Base-by-base conservation (phyloP, 2,113 vertebrate species). In the Centrocercus urophasianus region DNA sequence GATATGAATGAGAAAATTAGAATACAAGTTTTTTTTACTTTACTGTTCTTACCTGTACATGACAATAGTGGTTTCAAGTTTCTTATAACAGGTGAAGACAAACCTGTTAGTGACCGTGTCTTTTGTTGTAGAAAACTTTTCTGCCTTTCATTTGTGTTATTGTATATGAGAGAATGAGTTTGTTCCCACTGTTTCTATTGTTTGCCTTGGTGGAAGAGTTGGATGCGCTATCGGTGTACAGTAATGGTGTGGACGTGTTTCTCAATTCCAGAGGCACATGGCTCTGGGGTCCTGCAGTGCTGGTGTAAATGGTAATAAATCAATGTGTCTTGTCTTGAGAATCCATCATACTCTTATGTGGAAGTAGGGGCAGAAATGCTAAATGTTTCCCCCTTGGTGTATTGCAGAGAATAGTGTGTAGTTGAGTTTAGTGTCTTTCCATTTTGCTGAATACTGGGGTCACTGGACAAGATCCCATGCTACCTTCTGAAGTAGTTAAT, bases 1-100 rank as follows among this genome's bases (percentile, higher is more conserved):
- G 54, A 82, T 67, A 86, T 17, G 85, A 93, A 90, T 80, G 50
- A 92, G 78, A 92, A 75, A 83, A 43, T 72, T 88, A 45, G 80
- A 95, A 42, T 81, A 48, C 1, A 21, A 66, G 77, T 22, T 80
- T 77, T 93, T 76, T 73, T 76, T 60, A 14, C 38, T 84, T 83
- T 36, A 28, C 54, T 88, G 34, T 80, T 89, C 78, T 78, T 76
- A 70, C n/a, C 45, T 34, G 13, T 72, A 20, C 7, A 45, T 54
- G 61, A 43, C 86, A 87, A 52, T 6, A 7, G 22, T 42, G 47
- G 36, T 78, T 69, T 40, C 54, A 57, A 66, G 36, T 86, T 94
- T 86, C 56, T 92, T 90, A 11, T 4, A 77, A 54, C 10, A 76
- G 47, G 13, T 77, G 52, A 74, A 78, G 61, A 50, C 54, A 45